Evolutionary conservation across 2,797 vertebrate species (phyloP), one percentile per base, ranked within the genome.

Genomic region (Helicolenus hilgendorfi): DNA sequence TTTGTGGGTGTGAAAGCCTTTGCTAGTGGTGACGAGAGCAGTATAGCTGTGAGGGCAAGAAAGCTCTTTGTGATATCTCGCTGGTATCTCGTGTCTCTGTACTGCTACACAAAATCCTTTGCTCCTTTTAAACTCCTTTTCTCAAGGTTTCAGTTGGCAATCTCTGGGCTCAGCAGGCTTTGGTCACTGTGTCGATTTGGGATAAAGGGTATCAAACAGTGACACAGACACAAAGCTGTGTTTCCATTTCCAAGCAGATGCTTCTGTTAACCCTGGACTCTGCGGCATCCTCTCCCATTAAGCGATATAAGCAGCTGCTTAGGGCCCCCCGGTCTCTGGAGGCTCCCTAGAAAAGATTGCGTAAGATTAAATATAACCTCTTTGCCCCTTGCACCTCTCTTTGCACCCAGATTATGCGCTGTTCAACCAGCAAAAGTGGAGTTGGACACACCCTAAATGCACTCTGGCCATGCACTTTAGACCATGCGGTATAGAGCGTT

Each of bases 111-210:
- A 74, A 84, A 86, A 85, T 85, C 88, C 75, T 70, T 85, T 53
- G 29, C 56, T 74, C 49, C 58, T 67, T 87, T 79, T 20, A 49
- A 79, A 83, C 63, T 31, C 64, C 20, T 71, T 58, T 31, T 35
- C 60, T 67, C 71, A 56, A 69, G 70, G 82, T 90, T 89, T 82
- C 27, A 65, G 72, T 20, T 63, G 79, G 45, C 70, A 77, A 7
- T 55, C 58, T 76, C 59, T 53, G 81, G 31, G 60, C 78, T 86
- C 70, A 64, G 78, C 80, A 56, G 60, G 53, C 63, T 83, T 65
- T 62, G 81, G 65, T 78, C 80, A 74, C 72, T 72, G 67, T 75
- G 82, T 73, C 79, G 84, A 81, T 85, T 90, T 77, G 62, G 38
- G 67, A 72, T 53, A 38, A 86, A 79, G 38, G 41, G 64, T 35